Conservation (phyloP, 1,140 invertebrate genomes). For the Dendrolimus punctatus region DNA sequence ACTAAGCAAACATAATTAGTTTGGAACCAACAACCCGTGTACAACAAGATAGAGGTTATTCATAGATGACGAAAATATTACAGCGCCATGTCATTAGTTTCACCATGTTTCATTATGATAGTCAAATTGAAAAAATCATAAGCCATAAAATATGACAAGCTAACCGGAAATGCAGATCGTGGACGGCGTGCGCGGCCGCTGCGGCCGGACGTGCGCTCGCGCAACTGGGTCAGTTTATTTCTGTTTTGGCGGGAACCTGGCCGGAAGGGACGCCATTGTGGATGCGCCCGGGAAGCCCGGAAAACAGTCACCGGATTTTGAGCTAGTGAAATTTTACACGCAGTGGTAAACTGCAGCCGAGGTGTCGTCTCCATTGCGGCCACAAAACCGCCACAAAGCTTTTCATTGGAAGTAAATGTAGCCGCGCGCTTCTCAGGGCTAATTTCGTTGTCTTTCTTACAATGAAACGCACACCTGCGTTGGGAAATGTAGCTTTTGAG, state of each 20-base stretch:
- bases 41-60: no score
- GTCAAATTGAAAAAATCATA: constrained; percentile 48
- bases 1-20: no score
- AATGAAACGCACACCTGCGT: constrained; percentile 15
- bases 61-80: neutral
- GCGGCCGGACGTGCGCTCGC: constrained; percentile 59
- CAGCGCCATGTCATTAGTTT: constrained; percentile 13
- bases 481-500: constrained; percentile 29
- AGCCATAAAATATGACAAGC: constrained; percentile 61
- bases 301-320: constrained; percentile 61
- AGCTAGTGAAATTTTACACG: constrained; percentile 64
- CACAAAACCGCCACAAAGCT: constrained; percentile 24
- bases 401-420: constrained; percentile 45
- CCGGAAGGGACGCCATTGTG: constrained; percentile 66
- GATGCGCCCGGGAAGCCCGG: constrained; percentile 59
- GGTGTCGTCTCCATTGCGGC: constrained; percentile 29
- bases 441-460: constrained; percentile 32
- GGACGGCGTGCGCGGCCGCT: constrained; percentile 30
- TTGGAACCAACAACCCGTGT: no score
- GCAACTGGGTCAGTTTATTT: constrained; percentile 70
- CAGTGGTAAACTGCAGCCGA: constrained; percentile 30
- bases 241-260: constrained; percentile 68
- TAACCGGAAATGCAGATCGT: constrained; percentile 61
- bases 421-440: constrained; percentile 24
- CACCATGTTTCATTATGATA: constrained; percentile 18